Evolutionary conservation across 2,888 invertebrate species (phyloP).

Genomic region (Morpho achilles): DNA sequence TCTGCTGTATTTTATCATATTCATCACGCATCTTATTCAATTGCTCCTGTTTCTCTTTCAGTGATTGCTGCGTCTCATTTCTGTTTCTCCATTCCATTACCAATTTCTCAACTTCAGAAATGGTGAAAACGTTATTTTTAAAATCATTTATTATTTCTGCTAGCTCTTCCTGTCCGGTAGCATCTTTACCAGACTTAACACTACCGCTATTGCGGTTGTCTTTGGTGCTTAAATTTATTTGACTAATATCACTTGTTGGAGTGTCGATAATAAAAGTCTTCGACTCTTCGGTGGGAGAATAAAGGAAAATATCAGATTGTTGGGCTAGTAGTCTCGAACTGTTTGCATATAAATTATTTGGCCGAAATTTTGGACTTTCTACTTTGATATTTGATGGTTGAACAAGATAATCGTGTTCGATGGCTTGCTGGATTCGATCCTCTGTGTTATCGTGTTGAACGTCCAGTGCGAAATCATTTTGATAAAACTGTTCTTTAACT

Average conservation of each 20-base stretch:
- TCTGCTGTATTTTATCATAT: constrained; percentile 89
- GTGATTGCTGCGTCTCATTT: constrained; percentile 91
- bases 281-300: constrained; percentile 73
- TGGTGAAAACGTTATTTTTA: constrained; percentile 92
- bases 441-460: constrained; percentile 53
- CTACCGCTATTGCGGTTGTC: constrained; percentile 58
- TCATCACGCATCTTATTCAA: constrained; percentile 88
- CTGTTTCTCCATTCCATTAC: constrained; percentile 93
- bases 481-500: constrained; percentile 68
- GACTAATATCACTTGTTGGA: constrained; percentile 73
- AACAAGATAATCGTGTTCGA: constrained; percentile 79
- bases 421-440: constrained; percentile 68
- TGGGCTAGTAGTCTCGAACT: constrained; percentile 66
- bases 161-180: constrained; percentile 85
- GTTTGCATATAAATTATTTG: constrained; percentile 69
- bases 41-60: constrained; percentile 91
- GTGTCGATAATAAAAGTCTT: constrained; percentile 69
- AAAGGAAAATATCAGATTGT: constrained; percentile 64
- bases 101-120: constrained; percentile 90
- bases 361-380: constrained; percentile 67
- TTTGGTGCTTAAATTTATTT: constrained; percentile 68
- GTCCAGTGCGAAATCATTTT: constrained; percentile 63
- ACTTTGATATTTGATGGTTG: constrained; percentile 82
- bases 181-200: constrained; percentile 63
- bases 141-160: constrained; percentile 93